Evolutionary conservation across 2,888 invertebrate genomes (phyloP).

Genomic region (Seira musarum): DNA sequence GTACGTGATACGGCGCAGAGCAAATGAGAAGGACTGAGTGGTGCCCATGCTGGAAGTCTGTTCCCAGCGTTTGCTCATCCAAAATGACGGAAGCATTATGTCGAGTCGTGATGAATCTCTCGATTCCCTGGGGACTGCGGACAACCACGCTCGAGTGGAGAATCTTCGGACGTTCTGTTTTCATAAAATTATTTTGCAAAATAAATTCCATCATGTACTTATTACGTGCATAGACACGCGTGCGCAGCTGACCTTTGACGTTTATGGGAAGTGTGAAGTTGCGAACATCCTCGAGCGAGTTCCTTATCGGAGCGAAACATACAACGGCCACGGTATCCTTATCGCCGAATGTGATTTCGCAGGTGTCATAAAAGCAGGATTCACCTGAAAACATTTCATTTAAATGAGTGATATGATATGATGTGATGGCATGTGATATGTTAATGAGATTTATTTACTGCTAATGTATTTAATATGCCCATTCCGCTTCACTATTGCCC

Average conservation of each 20-base stretch:
- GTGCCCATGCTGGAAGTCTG: constrained; percentile 43
- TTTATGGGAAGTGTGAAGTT: constrained; percentile 49
- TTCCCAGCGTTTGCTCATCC: constrained; percentile 42
- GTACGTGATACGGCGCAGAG: constrained; percentile 53
- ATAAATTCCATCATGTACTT: too few relatives aligned
- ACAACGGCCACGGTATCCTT: constrained; percentile 51
- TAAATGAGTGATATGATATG: too few relatives aligned
- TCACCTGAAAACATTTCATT: constrained; percentile 51
- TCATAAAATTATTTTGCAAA: background rate
- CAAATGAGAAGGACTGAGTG: constrained; percentile 47
- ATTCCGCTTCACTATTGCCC: constrained; percentile 57
- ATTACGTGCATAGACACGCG: too few relatives aligned
- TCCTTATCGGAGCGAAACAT: constrained; percentile 53
- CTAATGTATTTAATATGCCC: constrained; percentile 55
- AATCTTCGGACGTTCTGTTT: constrained; percentile 51
- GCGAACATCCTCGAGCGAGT: constrained; percentile 49
- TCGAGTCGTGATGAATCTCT: constrained; percentile 27
- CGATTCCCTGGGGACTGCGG: constrained; percentile 43
- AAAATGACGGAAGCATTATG: constrained; percentile 50
- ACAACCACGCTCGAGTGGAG: constrained; percentile 48
- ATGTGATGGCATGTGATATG: too few relatives aligned
- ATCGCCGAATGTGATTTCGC: constrained; percentile 59
- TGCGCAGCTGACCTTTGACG: constrained; percentile 43
- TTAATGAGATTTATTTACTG: constrained; percentile 42
- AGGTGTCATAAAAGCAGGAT: constrained; percentile 58